Conservation (phyloP, 2,113 vertebrate species). For the Ascaphus truei region DNA sequence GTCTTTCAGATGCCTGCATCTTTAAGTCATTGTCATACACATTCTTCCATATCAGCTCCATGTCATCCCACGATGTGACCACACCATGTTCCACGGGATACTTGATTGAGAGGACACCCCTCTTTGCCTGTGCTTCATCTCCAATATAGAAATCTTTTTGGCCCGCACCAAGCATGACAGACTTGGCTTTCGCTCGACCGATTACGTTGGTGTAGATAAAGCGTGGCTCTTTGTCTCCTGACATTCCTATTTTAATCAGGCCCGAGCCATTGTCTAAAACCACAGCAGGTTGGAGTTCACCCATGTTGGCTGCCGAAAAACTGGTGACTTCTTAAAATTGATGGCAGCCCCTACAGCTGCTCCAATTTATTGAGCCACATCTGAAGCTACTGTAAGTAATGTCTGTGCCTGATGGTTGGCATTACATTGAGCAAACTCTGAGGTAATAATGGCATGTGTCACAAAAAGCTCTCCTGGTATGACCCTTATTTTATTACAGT, state of each 20-base stretch:
- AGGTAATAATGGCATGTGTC: too few species aligned
- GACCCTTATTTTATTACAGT: too few species aligned
- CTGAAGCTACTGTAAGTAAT: too few species aligned
- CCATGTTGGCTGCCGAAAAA: neutral
- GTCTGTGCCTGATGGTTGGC: too few species aligned
- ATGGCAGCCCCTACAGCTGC: too few species aligned
- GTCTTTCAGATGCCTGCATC: constrained; percentile 36
- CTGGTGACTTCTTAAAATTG: neutral
- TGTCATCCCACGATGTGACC: constrained; percentile 41
- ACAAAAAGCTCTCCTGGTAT: too few species aligned
- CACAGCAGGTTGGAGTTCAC: constrained; percentile 20
- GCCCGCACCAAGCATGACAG: neutral
- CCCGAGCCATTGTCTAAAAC: constrained; percentile 55
- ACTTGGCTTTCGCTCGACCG: constrained; percentile 40
- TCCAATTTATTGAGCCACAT: too few species aligned
- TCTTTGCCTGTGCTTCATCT: constrained; percentile 30
- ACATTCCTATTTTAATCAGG: constrained; percentile 51
- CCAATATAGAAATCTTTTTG: constrained; percentile 36
- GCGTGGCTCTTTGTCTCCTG: constrained; percentile 49
- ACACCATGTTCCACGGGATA: constrained; percentile 43
- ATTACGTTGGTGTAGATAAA: constrained; percentile 46
- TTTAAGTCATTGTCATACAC: constrained; percentile 40
- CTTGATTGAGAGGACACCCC: constrained; percentile 48
- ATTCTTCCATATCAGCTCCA: constrained; percentile 46
- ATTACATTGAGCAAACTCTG: too few species aligned